phyloP scores from a whole-genome alignment of 92 coral and sea anemone species.

The Porites divaricata region DNA sequence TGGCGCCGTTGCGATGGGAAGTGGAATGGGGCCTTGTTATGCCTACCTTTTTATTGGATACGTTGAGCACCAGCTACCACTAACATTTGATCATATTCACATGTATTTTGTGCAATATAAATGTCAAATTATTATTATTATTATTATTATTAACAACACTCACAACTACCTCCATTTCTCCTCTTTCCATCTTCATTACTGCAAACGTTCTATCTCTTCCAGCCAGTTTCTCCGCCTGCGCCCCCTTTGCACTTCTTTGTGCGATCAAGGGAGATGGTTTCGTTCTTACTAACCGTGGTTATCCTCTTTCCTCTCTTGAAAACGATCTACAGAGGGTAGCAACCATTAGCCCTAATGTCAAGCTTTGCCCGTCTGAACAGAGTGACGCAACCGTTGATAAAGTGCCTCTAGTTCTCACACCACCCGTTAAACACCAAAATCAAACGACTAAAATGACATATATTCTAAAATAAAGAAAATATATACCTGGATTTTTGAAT shows the following conservation, averaged over 20 bases:
- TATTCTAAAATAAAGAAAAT: no score
- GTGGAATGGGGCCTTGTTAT: no score
- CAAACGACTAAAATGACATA: no score
- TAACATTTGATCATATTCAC: no score
- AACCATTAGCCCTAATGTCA: background rate
- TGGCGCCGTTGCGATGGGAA: no score
- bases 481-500: no score
- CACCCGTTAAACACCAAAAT: background rate
- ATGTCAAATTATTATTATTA: no score
- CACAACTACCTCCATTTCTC: background rate
- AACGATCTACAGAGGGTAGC: background rate
- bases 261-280: background rate
- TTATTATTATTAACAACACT: no score
- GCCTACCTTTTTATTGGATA: no score
- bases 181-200: background rate
- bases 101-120: no score
- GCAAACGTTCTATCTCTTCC: background rate
- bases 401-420: background rate
- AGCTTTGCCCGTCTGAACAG: background rate
- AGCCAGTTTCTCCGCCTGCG: conserved; percentile 9
- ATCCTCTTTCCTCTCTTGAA: background rate
- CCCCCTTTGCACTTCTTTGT: background rate
- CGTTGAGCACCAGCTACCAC: no score
- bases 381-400: background rate
- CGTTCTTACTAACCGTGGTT: background rate